These are phyloP conservation scores for Rhorus exstirpatorius DNA, from an alignment of 2,888 invertebrate species.

Conservation along the genomic window DNA sequence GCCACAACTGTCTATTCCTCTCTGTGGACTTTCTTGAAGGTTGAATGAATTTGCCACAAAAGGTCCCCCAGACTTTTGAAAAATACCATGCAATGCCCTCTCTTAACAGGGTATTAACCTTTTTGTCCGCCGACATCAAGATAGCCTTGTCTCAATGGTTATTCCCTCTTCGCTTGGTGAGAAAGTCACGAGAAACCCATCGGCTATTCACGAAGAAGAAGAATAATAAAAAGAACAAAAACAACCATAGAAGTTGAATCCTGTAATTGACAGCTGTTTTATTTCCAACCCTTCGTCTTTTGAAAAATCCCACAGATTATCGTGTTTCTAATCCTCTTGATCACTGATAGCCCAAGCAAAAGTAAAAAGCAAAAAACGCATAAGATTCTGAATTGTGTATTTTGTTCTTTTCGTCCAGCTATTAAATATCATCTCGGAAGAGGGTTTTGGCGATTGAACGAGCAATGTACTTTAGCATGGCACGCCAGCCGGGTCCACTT, in stretches of 20 bases:
- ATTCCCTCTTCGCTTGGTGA: neutral
- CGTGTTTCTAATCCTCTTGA: neutral
- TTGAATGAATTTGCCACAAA: neutral
- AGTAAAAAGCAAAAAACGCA: neutral
- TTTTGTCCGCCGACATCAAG: no score
- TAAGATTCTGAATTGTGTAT: slow-evolving; percentile 17
- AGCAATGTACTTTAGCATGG: slow-evolving; percentile 56
- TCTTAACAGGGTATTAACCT: no score
- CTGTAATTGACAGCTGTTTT: slow-evolving; percentile 10
- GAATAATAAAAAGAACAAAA: neutral
- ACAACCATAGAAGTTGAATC: neutral
- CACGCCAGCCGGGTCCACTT: slow-evolving; percentile 55
- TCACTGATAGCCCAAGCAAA: neutral
- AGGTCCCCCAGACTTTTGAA: no score
- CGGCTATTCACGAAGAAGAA: neutral
- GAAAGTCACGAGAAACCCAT: neutral
- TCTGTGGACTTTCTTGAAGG: neutral
- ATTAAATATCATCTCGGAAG: slow-evolving; percentile 31
- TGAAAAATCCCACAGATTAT: neutral
- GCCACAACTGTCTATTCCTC: no score
- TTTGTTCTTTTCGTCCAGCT: slow-evolving; percentile 46
- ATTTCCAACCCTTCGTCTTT: neutral
- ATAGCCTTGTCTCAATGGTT: neutral
- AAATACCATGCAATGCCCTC: no score
- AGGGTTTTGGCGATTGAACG: neutral